Percentiles rank a stretch among this genome's conserved stretches.
Conservation (phyloP, 35 echinoderm and acorn worm species). For the Strongylocentrotus purpuratus region DNA sequence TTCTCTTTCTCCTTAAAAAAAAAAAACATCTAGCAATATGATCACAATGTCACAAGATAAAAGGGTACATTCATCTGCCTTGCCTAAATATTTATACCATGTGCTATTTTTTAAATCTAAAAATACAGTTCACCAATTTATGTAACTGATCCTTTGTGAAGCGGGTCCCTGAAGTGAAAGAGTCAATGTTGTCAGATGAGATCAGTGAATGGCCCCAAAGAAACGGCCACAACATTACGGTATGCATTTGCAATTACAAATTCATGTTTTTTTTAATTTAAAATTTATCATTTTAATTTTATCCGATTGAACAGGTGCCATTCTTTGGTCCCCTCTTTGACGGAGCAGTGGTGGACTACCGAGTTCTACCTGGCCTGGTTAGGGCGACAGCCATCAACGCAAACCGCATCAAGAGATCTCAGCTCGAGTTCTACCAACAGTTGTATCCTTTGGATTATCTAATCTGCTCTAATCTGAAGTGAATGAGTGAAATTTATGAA, state of each 20-base stretch:
- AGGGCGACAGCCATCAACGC: conserved; percentile 96
- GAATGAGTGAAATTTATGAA: background rate
- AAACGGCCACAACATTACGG: too few species aligned
- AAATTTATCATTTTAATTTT: background rate
- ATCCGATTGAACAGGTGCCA: conserved; percentile 73
- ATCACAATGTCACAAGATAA: too few species aligned
- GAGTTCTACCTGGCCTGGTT: conserved; percentile 92
- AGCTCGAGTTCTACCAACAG: conserved; percentile 86
- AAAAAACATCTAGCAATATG: too few species aligned
- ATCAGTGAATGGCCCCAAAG: too few species aligned
- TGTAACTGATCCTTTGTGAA: background rate
- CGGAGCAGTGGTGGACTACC: conserved; percentile 96
- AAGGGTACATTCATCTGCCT: too few species aligned
- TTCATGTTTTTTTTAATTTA: background rate
- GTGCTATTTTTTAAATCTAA: too few species aligned
- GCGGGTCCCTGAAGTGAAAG: too few species aligned
- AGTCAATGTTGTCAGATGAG: too few species aligned
- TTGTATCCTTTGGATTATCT: conserved; percentile 87
- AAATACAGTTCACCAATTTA: too few species aligned
- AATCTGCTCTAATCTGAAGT: background rate
- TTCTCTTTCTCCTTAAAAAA: too few species aligned
- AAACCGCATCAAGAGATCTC: conserved; percentile 86
- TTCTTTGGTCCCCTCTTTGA: conserved; percentile 99
- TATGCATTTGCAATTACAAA: too few species aligned
- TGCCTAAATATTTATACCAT: too few species aligned